phyloP scores from a whole-genome alignment of 2,797 vertebrate genomes.

The Falco rusticolus region DNA sequence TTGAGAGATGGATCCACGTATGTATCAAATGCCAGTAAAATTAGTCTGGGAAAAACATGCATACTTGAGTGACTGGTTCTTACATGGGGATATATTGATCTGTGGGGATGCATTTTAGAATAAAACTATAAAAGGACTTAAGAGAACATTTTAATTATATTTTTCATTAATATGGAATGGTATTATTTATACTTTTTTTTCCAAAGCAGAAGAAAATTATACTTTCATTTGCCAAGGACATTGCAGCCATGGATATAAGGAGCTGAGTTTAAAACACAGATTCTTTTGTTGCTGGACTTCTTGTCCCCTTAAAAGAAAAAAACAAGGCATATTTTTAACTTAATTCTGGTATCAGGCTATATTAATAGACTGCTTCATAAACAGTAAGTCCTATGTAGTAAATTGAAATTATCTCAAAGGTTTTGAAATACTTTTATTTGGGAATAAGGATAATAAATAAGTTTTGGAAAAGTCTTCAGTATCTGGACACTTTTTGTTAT shows the following conservation, averaged over 20 bases:
- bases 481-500: accelerated
- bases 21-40: background rate
- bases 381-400: background rate
- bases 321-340: background rate
- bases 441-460: background rate
- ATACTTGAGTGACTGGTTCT: background rate
- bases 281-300: background rate
- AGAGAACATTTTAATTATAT: background rate
- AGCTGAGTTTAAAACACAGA: background rate
- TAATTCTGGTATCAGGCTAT: background rate
- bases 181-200: background rate
- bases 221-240: background rate
- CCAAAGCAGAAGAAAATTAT: background rate
- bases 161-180: background rate
- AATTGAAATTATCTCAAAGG: background rate
- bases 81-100: background rate
- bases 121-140: background rate
- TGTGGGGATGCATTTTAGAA: background rate
- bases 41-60: background rate
- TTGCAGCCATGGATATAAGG: background rate
- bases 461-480: background rate
- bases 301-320: background rate
- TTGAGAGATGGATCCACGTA: background rate
- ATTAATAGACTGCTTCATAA: background rate
- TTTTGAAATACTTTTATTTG: background rate